A percentile compares a stretch with the other conserved stretches of the same genome.
Evolutionary conservation across 2,888 invertebrate species (phyloP).

Genomic region (Loripinus fragilis): DNA sequence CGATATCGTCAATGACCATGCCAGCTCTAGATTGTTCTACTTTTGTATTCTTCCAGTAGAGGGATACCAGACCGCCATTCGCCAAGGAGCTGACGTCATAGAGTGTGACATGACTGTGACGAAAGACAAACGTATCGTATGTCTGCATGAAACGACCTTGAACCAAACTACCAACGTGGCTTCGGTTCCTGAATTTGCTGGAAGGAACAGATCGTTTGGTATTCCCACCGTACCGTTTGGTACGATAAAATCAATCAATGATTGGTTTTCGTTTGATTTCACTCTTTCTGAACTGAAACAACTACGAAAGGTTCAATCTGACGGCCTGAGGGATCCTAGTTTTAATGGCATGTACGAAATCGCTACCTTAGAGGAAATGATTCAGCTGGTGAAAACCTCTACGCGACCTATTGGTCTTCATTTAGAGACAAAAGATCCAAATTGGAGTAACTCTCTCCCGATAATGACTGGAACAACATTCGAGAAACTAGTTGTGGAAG

Average conservation of each 20-base stretch:
- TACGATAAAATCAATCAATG: neutral
- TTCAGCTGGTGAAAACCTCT: neutral
- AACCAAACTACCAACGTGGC: neutral
- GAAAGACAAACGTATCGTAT: neutral
- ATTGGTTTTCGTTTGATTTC: neutral
- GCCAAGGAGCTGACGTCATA: neutral
- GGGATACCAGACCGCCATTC: neutral
- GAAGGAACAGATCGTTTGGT: neutral
- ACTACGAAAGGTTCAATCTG: neutral
- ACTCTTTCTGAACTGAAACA: constrained; percentile 5
- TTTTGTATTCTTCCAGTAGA: neutral
- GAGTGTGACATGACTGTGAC: constrained; percentile 2
- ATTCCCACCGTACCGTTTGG: neutral
- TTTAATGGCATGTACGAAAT: neutral
- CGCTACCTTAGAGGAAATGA: neutral
- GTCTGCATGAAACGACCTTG: neutral
- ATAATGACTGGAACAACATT: neutral
- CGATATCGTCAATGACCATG: no score
- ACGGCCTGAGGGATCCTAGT: neutral
- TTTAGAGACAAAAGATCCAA: neutral
- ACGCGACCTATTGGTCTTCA: neutral
- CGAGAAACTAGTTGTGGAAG: neutral
- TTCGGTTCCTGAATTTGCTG: neutral
- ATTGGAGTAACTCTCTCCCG: neutral
- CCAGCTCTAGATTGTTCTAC: no score